Conservation (phyloP, 2,113 vertebrate genomes). For the Paracanthobrama guichenoti region DNA sequence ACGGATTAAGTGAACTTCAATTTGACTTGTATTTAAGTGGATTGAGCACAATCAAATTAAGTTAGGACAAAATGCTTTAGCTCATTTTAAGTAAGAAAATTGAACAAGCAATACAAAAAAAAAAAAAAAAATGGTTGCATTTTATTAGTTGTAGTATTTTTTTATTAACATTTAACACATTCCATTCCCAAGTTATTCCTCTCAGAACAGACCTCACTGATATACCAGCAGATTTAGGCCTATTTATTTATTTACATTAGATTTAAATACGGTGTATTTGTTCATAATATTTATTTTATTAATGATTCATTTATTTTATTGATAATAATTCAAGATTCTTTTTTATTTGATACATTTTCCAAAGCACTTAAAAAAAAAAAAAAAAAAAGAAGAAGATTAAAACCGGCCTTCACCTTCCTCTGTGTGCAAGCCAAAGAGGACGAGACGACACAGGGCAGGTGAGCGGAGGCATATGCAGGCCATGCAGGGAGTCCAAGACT, state of each 20-base stretch:
- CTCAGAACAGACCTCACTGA: too few relatives aligned
- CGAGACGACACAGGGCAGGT: neutral
- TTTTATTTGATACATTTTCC: neutral
- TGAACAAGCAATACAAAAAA: too few relatives aligned
- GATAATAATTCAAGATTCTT: neutral
- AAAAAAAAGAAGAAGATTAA: too few relatives aligned
- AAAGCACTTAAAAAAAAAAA: neutral
- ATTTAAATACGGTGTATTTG: neutral
- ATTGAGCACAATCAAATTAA: too few relatives aligned
- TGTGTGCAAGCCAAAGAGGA: neutral
- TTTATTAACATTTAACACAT: neutral
- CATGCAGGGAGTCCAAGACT: constrained; percentile 18
- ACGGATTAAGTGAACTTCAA: too few relatives aligned
- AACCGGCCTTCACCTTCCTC: neutral
- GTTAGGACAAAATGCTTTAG: too few relatives aligned
- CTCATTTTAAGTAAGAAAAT: too few relatives aligned
- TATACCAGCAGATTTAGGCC: too few relatives aligned
- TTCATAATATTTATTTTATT: neutral
- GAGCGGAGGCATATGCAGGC: constrained; percentile 13
- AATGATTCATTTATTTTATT: neutral
- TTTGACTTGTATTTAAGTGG: too few relatives aligned
- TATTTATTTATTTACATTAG: neutral
- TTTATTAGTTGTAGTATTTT: neutral
- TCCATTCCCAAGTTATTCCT: too few relatives aligned
- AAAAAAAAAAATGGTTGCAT: neutral